Evolutionary conservation across 2,113 vertebrate species (phyloP).

Genomic region (Chaetops frenatus): DNA sequence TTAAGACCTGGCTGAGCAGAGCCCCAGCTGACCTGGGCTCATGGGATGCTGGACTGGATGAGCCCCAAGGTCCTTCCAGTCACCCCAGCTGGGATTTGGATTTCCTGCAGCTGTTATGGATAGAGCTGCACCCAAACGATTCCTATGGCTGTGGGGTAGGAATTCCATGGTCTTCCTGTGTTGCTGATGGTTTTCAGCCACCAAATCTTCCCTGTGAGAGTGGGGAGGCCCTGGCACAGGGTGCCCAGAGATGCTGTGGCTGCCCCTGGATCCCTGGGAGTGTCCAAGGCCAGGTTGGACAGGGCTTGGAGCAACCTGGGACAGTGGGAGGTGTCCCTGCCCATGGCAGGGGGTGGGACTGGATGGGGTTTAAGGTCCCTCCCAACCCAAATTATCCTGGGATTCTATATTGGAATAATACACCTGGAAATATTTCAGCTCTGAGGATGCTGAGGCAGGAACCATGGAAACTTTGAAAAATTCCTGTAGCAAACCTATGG

Average conservation of each 20-base stretch:
- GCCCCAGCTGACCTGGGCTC: not conserved
- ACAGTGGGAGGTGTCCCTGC: not conserved
- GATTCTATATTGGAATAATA: accelerated
- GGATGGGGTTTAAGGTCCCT: not conserved
- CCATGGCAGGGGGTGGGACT: not conserved
- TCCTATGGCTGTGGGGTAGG: not conserved
- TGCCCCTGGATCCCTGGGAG: not conserved
- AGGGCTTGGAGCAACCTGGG: accelerated
- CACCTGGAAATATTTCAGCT: not conserved
- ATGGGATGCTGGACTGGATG: not conserved
- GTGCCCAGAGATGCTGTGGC: not conserved
- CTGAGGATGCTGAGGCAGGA: not conserved
- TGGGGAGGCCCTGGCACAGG: not conserved
- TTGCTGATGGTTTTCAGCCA: not conserved
- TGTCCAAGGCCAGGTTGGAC: accelerated
- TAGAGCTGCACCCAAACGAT: not conserved
- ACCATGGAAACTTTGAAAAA: not conserved
- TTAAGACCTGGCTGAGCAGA: not conserved
- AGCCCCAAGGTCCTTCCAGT: not conserved
- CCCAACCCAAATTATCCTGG: not conserved
- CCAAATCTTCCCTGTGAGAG: not conserved
- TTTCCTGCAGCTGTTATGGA: not conserved
- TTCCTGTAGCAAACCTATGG: not conserved
- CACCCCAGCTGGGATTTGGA: not conserved
- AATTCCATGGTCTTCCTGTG: not conserved